Evolutionary conservation across 2,888 invertebrate genomes (phyloP), one percentile per base, ranked within the genome.

Genomic region (Thymelicus sylvestris): DNA sequence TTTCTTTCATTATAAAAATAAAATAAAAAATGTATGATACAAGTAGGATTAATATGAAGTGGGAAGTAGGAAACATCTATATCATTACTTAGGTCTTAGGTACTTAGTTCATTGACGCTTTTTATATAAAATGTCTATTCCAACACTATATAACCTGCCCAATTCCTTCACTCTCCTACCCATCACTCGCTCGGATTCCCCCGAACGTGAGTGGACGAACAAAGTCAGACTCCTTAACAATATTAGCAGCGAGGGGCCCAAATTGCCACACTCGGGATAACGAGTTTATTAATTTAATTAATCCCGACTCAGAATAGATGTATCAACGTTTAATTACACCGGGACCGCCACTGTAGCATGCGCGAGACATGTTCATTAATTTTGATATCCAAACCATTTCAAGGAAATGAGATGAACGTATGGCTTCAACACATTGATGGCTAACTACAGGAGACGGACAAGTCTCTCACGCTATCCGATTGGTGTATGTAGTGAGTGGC

Each of bases 261-360:
- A 86, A 86, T 88, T 85, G 86, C 83, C 83, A 86, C 70, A 71
- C 88, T 86, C 79, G 78, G 78, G 81, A 80, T 88, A 88, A 88
- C 85, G 84, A 85, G 81, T 83, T 84, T 85, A 87, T 87, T 89
- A 88, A 89, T 88, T 85, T 76, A 84, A 88, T 88, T 86, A 87
- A 86, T 85, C 80, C 80, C 73, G 59, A 70, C 73, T 73, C 74
- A 74, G 76, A 79, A 80, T 82, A 78, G 81, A 80, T 83, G 79
- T 81, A 83, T 82, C 80, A 57, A 57, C 66, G 47, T 38, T 50
- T 64, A 64, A 81, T 85, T 82, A 80, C 78, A 38, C 41, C 66
- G 66, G 72, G 75, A 15, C 8, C 63, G 72, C 73, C 77, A 77
- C 75, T 65, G 48, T 39, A 44, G 44, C 24, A 3, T 63, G 59